Conservation (phyloP, 1,140 invertebrate genomes). For the Trichomalopsis sarcophagae region DNA sequence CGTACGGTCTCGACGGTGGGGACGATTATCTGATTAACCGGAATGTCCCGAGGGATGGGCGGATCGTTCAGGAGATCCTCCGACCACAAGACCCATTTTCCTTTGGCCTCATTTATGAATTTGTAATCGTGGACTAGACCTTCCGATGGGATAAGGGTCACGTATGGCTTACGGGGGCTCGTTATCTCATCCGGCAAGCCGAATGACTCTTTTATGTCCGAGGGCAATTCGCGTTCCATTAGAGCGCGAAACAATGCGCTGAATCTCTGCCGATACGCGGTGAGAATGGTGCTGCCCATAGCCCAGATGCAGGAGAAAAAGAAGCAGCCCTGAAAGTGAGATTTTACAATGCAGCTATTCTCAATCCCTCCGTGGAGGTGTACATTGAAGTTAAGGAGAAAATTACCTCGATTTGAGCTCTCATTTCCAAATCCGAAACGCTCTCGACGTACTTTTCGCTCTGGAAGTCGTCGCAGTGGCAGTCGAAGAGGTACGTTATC, state of each 20-base stretch:
- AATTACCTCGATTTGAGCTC: slow-evolving; percentile 84
- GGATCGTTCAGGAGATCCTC: slow-evolving; percentile 86
- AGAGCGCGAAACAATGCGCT: slow-evolving; percentile 86
- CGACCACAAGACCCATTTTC: slow-evolving; percentile 92
- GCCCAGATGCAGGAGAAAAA: slow-evolving; percentile 96
- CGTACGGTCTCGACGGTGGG: slow-evolving; percentile 92
- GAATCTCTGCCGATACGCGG: slow-evolving; percentile 86
- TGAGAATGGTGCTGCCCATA: slow-evolving; percentile 87
- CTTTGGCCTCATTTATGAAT: slow-evolving; percentile 91
- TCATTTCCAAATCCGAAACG: slow-evolving; percentile 83
- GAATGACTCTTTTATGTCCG: slow-evolving; percentile 75
- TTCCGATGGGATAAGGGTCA: slow-evolving; percentile 83
- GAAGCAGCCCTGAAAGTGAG: slow-evolving; percentile 85
- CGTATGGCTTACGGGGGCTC: slow-evolving; percentile 82
- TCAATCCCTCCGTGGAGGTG: neutral
- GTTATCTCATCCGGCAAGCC: slow-evolving; percentile 73
- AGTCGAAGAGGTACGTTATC: slow-evolving; percentile 92
- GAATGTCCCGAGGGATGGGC: slow-evolving; percentile 89
- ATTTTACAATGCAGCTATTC: neutral
- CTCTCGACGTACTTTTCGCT: slow-evolving; percentile 85
- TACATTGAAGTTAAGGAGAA: neutral
- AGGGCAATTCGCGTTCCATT: slow-evolving; percentile 83
- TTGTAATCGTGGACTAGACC: slow-evolving; percentile 92
- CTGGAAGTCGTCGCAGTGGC: slow-evolving; percentile 90
- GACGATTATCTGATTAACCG: slow-evolving; percentile 95